Evolutionary conservation across 1,140 invertebrate genomes (phyloP), one percentile per base, ranked within the genome.

Genomic region (Drosophila littoralis): DNA sequence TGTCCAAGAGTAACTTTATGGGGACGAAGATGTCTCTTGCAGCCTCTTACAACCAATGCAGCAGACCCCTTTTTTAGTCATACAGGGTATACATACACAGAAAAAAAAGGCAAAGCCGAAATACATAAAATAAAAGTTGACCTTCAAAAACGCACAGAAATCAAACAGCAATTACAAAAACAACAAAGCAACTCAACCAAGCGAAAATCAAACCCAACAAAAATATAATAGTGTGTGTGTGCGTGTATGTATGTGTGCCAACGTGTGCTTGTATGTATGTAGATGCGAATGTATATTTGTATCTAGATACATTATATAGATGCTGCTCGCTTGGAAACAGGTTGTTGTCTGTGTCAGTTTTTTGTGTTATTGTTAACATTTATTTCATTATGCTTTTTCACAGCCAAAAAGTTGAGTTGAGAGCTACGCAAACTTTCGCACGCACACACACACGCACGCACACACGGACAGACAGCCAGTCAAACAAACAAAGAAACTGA

Each of bases 91-190:
- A 65, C 6, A 55, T 64, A 65, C 6, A 28, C 13, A 40, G 28
- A 45, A 45, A 54, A n/a, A 65, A 66, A 17, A 38, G 33, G 28
- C 51, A 9, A 67, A 32, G 55, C 6, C 50, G 36, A 60, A 60
- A 73, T 35, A 73, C 48, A 69, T 71, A 65, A 80, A 78, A 81
- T 73, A 82, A 85, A 88, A 73, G 79, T 88, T 85, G 82, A 85
- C 82, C 82, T 85, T 85, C 82, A 85, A 76, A 78, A 85, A 85
- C 83, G 82, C 83, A 83, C 80, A 77, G 80, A 83, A 80, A 78
- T 80, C 78, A 80, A 83, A 83, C 68, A 76, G 58, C 75, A 88
- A 79, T 61, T 57, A 66, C 69, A 73, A 72, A 32, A 77, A 73
- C 68, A 76, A 76, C 61, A 76, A 76, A 64, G 65, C 64, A 40